phyloP scores from a whole-genome alignment of 2,113 vertebrate species.

The Oostethus manadensis region DNA sequence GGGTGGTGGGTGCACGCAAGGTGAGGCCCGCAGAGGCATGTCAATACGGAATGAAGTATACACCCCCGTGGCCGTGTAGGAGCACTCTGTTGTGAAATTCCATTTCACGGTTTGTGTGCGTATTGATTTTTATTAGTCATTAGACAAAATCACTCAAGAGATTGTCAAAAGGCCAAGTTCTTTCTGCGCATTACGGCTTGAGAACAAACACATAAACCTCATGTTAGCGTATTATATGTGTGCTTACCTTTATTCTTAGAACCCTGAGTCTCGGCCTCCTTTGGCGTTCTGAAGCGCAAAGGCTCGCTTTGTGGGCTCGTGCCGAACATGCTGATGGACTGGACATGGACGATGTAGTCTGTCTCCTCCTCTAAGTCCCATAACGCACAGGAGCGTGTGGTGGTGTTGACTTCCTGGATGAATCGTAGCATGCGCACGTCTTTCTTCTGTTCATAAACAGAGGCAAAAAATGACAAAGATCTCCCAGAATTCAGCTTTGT shows the following conservation, averaged over 20 bases:
- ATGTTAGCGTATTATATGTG: background rate
- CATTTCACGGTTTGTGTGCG: constrained; percentile 64
- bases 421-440: constrained; percentile 93
- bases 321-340: constrained; percentile 88
- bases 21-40: constrained; percentile 27
- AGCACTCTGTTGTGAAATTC: constrained; percentile 57
- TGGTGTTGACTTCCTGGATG: constrained; percentile 98
- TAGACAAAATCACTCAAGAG: constrained; percentile 47
- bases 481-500: too few species aligned
- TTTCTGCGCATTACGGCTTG: constrained; percentile 8
- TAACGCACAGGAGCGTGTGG: constrained; percentile 89
- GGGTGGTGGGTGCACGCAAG: constrained; percentile 24
- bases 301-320: constrained; percentile 88
- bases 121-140: constrained; percentile 59
- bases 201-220: constrained; percentile 10
- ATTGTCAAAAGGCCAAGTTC: constrained; percentile 42
- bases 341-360: constrained; percentile 94
- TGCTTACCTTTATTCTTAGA: constrained; percentile 85
- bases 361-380: constrained; percentile 97
- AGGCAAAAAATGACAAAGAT: background rate
- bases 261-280: constrained; percentile 86
- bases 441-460: constrained; percentile 80
- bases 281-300: constrained; percentile 86
- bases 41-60: constrained; percentile 41
- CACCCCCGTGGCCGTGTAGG: constrained; percentile 17